These are phyloP conservation scores for Crenichthys baileyi DNA, from an alignment of 2,797 vertebrate species.

Conservation along the genomic window DNA sequence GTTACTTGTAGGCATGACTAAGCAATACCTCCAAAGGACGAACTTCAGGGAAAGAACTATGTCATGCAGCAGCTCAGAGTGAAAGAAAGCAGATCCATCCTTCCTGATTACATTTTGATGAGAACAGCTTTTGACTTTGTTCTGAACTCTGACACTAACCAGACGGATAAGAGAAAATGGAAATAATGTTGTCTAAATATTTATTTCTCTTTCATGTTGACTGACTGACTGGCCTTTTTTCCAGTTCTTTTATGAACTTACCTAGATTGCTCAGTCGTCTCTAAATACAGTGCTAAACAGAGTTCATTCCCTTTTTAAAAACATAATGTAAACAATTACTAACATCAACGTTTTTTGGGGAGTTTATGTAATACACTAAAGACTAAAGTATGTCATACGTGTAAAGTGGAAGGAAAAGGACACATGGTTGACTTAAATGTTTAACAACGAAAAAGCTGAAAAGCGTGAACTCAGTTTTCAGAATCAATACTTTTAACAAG, in stretches of 20 bases:
- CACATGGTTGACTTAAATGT: background rate
- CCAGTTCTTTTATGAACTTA: background rate
- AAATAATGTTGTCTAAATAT: slow-evolving; percentile 18
- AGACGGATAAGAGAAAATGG: slow-evolving; percentile 45
- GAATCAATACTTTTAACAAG: background rate
- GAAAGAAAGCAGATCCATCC: slow-evolving; percentile 71
- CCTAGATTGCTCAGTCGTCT: background rate
- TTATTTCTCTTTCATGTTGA: background rate
- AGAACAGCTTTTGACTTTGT: slow-evolving; percentile 50
- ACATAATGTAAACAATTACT: no score
- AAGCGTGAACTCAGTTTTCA: background rate
- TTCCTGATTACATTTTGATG: slow-evolving; percentile 59
- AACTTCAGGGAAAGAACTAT: slow-evolving; percentile 17
- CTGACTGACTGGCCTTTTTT: background rate
- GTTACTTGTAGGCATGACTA: slow-evolving; percentile 27
- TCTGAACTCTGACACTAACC: slow-evolving; percentile 50
- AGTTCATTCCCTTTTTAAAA: background rate
- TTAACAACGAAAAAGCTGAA: background rate
- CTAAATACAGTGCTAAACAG: background rate
- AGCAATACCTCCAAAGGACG: slow-evolving; percentile 14
- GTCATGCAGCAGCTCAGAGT: slow-evolving; percentile 49
- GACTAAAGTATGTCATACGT: background rate
- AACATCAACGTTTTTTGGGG: background rate
- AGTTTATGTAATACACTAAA: background rate
- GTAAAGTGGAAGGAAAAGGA: background rate